A percentile compares a stretch with the other conserved stretches of the same genome.
Evolutionary conservation across 2,797 vertebrate genomes (phyloP).

Genomic region (Coendou prehensilis): DNA sequence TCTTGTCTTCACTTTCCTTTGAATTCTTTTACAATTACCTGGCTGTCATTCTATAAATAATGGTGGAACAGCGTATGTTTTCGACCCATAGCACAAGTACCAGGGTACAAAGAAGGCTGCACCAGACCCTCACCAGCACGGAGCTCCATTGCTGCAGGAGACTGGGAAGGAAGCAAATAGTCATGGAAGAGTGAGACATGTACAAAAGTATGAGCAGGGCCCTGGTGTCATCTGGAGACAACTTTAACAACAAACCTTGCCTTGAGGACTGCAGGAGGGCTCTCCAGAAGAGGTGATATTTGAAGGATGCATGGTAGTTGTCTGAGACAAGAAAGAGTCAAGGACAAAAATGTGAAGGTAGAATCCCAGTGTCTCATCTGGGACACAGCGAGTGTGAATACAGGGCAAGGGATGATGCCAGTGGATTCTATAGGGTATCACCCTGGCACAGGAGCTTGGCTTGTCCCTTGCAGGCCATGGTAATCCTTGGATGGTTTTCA

Average conservation of each 20-base stretch:
- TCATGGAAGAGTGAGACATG: background rate
- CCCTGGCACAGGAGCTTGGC: background rate
- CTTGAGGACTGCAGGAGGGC: background rate
- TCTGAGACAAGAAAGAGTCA: background rate
- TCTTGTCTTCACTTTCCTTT: background rate
- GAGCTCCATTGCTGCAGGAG: background rate
- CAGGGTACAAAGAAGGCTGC: background rate
- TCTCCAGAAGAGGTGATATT: background rate
- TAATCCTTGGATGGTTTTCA: background rate
- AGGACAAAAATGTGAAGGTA: background rate
- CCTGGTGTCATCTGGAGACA: background rate
- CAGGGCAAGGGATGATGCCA: background rate
- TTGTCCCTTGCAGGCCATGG: background rate
- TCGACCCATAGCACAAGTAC: background rate
- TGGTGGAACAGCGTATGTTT: rapidly evolving
- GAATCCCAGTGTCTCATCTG: background rate
- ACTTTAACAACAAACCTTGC: background rate
- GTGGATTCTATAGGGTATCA: rapidly evolving
- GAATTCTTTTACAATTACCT: background rate
- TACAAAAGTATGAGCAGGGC: background rate
- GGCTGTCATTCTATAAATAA: background rate
- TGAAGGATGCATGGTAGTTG: background rate
- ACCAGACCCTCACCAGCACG: rapidly evolving
- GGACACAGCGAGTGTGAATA: too few relatives aligned
- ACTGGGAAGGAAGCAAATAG: background rate